Percentiles rank a stretch among this genome's conserved stretches.
phyloP scores from a whole-genome alignment of 64 coral and sea anemone species.

The Montipora cactus region DNA sequence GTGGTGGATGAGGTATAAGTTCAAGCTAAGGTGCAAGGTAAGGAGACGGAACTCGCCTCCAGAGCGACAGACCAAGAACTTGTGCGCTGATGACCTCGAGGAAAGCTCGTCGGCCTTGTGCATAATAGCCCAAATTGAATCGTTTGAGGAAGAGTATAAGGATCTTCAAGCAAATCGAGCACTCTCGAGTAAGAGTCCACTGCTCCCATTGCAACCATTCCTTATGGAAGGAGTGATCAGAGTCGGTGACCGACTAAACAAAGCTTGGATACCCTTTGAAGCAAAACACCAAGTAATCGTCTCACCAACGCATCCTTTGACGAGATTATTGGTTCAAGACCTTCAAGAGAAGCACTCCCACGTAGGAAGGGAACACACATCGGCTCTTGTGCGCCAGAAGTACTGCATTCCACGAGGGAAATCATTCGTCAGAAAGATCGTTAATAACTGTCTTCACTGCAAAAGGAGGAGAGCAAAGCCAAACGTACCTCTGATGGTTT shows the following conservation, averaged over 20 bases:
- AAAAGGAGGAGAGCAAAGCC: slow-evolving; percentile 20
- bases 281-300: slow-evolving; percentile 10
- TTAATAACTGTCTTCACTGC: slow-evolving; percentile 7
- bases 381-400: slow-evolving; percentile 5
- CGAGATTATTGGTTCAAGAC: not conserved
- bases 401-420: not conserved
- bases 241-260: not conserved
- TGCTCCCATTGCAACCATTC: not conserved
- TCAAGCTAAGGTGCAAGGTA: not conserved
- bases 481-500: slow-evolving; percentile 2
- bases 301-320: not conserved
- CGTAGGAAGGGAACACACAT: slow-evolving; percentile 14
- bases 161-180: not conserved
- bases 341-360: slow-evolving; percentile 8
- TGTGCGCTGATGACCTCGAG: not conserved
- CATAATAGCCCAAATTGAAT: not conserved
- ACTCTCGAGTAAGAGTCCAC: not conserved
- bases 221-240: not conserved
- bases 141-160: not conserved
- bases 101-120: not conserved
- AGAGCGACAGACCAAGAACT: not conserved
- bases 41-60: not conserved
- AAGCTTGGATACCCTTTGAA: slow-evolving; percentile 11
- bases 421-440: slow-evolving; percentile 2
- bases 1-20: slow-evolving; percentile 2